Evolutionary conservation across 2,797 vertebrate genomes (phyloP).

Genomic region (Mus caroli): DNA sequence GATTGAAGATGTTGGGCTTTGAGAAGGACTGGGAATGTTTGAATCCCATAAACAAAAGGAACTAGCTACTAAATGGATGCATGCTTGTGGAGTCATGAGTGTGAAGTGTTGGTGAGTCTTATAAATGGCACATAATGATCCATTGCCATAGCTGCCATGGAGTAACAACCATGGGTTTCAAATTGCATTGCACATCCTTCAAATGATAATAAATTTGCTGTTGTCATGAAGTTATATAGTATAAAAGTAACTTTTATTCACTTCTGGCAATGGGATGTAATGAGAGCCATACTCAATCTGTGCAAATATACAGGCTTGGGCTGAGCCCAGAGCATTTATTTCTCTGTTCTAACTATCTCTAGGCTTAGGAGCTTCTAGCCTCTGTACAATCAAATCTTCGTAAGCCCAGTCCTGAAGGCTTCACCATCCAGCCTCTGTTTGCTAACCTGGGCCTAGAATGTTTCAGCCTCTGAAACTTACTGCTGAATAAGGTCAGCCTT

Average conservation of each 20-base stretch:
- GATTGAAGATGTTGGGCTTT: background rate
- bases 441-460: background rate
- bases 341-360: background rate
- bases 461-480: background rate
- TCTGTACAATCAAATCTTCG: background rate
- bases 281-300: background rate
- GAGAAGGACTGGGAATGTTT: slow-evolving; percentile 30
- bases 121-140: background rate
- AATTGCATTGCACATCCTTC: background rate
- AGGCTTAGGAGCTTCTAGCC: background rate
- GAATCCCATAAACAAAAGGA: slow-evolving; percentile 1
- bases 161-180: background rate
- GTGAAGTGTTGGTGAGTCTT: background rate
- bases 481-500: background rate
- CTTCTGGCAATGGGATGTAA: background rate
- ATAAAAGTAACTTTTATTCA: background rate
- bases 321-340: background rate
- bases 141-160: slow-evolving; percentile 3
- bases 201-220: slow-evolving; percentile 29
- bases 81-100: background rate
- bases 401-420: background rate
- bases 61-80: background rate
- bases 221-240: background rate
- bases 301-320: background rate
- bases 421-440: background rate